Base-by-base conservation (phyloP, 2,888 invertebrate genomes). In the Gari tellinella region DNA sequence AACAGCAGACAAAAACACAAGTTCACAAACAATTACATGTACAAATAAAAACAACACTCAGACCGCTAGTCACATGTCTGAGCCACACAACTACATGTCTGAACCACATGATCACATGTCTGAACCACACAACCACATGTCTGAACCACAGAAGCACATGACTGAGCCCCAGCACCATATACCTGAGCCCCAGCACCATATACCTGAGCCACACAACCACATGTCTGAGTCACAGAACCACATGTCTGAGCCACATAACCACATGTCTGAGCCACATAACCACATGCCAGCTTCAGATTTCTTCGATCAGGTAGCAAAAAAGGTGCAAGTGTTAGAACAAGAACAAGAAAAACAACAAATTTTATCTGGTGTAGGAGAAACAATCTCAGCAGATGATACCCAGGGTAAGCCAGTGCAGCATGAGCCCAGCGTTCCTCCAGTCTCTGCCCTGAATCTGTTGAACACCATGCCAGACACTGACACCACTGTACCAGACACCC, bases 221-320 rank as follows among this genome's bases (percentile, higher is more conserved):
- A n/a, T n/a, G n/a, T n/a, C n/a, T n/a, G n/a, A n/a, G n/a, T n/a
- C n/a, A n/a, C n/a, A n/a, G n/a, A n/a, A n/a, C n/a, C n/a, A n/a
- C n/a, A n/a, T n/a, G n/a, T n/a, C n/a, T 31, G 31, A 7, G 10
- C 31, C 31, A 31, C 31, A 31, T 4, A 57, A 25, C 43, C 55
- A 45, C n/a, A n/a, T n/a, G n/a, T n/a, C n/a, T 31, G 31, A 7
- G 10, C 31, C 31, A 31, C 31, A 31, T 4, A 57, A 25, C 43
- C 55, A 45, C 15, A 60, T 66, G 3, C 52, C 63, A 21, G 61
- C 55, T 10, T 67, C 72, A 5, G 72, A 74, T 23, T 23, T 75
- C 5, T 69, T 75, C 26, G 75, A 75, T 62, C 75, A 75, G 48
- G 75, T 75, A 23, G 69, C 69, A 15, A 69, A 65, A 37, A 75